phyloP scores from a whole-genome alignment of 2,888 invertebrate genomes.

The Cantharis lateralis region DNA sequence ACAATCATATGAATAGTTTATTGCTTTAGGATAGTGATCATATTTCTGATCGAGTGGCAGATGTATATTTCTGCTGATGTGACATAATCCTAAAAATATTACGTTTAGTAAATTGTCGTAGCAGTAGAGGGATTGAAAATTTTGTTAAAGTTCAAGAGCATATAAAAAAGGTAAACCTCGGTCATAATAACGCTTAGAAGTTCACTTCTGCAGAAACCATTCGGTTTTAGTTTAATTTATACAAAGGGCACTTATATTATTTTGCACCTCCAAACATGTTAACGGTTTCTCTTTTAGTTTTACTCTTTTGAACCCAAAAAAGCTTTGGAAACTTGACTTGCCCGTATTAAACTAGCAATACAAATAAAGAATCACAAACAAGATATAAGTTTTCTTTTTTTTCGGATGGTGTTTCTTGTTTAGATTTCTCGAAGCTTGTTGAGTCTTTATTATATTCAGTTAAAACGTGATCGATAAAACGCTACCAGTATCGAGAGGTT shows the following conservation, averaged over 20 bases:
- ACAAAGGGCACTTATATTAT: background rate
- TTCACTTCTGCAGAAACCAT: background rate
- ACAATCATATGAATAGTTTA: conserved; percentile 11
- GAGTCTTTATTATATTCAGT: conserved; percentile 10
- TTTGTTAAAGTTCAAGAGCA: conserved; percentile 5
- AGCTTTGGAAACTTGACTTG: conserved; percentile 1
- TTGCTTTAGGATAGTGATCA: conserved; percentile 17
- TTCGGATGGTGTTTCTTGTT: conserved; percentile 1
- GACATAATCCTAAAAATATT: conserved; percentile 20
- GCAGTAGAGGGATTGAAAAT: conserved; percentile 11
- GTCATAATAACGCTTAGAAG: background rate
- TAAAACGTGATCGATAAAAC: conserved; percentile 4
- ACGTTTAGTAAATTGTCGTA: conserved; percentile 16
- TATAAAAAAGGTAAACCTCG: conserved; percentile 5
- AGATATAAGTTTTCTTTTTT: conserved; percentile 14
- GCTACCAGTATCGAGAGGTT: conserved; percentile 2
- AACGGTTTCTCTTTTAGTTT: background rate
- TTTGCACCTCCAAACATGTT: background rate
- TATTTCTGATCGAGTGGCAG: conserved; percentile 12
- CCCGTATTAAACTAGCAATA: conserved; percentile 11
- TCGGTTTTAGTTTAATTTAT: background rate
- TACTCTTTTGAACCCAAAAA: background rate
- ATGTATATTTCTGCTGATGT: conserved; percentile 24
- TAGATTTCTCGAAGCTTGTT: conserved; percentile 14
- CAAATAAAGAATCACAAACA: conserved; percentile 15